Base-by-base conservation (phyloP, 2,113 vertebrate genomes). In the Gopherus flavomarginatus region DNA sequence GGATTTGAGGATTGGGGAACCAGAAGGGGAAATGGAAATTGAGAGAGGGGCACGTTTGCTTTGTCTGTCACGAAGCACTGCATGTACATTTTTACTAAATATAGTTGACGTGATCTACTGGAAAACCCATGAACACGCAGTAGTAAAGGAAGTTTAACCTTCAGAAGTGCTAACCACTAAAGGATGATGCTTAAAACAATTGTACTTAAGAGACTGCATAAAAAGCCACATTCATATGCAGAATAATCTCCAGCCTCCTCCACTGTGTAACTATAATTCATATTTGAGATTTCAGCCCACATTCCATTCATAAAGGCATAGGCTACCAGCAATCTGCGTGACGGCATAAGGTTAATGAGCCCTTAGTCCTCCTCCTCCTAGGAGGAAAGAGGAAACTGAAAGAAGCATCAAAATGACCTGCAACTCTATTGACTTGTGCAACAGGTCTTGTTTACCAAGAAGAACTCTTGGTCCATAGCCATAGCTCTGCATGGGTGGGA, bases 281-380 rank as follows among this genome's bases (percentile, higher is more conserved):
- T 3, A 7, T 8, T 72, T 62, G 84, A 4, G 72, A 6, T 22
- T 27, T 38, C 22, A 19, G 65, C 75, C 85, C 90, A 57, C 57
- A 26, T 11, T 83, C 44, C 35, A 1, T 0, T 3, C 42, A 24
- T 1, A 35, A 62, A 83, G 85, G 56, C 54, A 8, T 1, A 8
- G 0, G 24, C 0, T 22, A 17, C 83, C 49, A 26, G 1, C 0
- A 5, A 11, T 22, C 42, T 12, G 29, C 0, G 0, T 1, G 83
- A 56, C 13, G 1, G 31, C 57, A 16, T 0, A 7, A 5, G 1
- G 4, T 29, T 6, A 49, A 9, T 24, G 52, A 29, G 31, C 49
- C 3, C 44, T 3, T 31, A 77, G 26, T 1, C n/a, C 19, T 42
- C 1, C 19, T 42, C 1, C 8, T 62, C 42, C 31, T 8, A 77